phyloP scores from a whole-genome alignment of 1,140 invertebrate species.

The Venustaconcha ellipsiformis region DNA sequence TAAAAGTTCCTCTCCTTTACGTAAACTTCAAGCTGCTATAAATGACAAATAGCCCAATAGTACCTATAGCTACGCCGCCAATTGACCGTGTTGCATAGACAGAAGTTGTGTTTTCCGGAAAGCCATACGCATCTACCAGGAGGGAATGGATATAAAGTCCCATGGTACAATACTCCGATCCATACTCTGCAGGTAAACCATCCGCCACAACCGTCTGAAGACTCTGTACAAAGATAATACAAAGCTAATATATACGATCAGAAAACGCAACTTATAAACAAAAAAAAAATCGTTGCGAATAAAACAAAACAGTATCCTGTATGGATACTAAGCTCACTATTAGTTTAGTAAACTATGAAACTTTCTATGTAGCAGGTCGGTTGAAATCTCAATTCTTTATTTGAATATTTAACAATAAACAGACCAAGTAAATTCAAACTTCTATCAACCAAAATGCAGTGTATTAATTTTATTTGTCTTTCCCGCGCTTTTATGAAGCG shows the following conservation, averaged over 20 bases:
- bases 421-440: too few relatives aligned
- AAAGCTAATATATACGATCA: background rate
- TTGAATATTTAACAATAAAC: too few relatives aligned
- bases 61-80: constrained; percentile 25
- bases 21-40: background rate
- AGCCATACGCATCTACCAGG: constrained; percentile 41
- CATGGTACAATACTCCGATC: constrained; percentile 49
- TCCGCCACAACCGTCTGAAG: constrained; percentile 30
- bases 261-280: background rate
- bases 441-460: too few relatives aligned
- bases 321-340: background rate
- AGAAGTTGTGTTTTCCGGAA: constrained; percentile 33
- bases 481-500: too few relatives aligned
- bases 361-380: background rate
- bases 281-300: background rate
- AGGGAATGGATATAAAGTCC: constrained; percentile 49
- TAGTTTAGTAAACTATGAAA: background rate
- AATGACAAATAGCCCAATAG: background rate
- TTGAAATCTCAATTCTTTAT: too few relatives aligned
- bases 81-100: constrained; percentile 35
- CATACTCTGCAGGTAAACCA: constrained; percentile 31
- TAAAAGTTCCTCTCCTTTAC: background rate
- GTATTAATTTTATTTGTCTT: too few relatives aligned
- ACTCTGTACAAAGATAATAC: constrained; percentile 28
- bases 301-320: background rate